phyloP scores from a whole-genome alignment of 1,140 invertebrate genomes.

The Zaprionus lachaisei region DNA sequence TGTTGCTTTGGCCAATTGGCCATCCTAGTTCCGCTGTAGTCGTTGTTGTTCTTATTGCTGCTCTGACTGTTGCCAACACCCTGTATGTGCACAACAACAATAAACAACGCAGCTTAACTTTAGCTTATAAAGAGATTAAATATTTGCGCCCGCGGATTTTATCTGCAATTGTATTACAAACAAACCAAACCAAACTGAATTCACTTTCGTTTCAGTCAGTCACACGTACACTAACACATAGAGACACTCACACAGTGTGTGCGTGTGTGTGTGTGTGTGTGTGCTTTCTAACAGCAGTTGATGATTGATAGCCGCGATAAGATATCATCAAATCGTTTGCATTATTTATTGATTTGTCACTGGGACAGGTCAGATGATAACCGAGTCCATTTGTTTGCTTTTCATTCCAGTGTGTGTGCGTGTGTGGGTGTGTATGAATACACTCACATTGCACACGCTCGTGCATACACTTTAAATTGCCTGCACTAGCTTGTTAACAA shows the following conservation, averaged over 20 bases:
- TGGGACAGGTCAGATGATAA: slow-evolving; percentile 39
- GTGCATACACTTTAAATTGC: slow-evolving; percentile 7
- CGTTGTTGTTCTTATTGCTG: not conserved
- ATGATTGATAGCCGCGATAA: slow-evolving; percentile 70
- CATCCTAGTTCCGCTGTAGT: not conserved
- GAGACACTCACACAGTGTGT: not conserved
- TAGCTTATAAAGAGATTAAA: slow-evolving; percentile 68
- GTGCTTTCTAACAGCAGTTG: slow-evolving; percentile 20
- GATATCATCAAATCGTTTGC: slow-evolving; percentile 57
- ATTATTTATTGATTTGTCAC: slow-evolving; percentile 52
- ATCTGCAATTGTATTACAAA: slow-evolving; percentile 37
- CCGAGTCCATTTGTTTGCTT: slow-evolving; percentile 26
- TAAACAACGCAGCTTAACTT: slow-evolving; percentile 34
- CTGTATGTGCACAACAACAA: slow-evolving; percentile 22
- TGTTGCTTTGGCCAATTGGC: slow-evolving; percentile 11
- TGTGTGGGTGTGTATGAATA: slow-evolving; percentile 5
- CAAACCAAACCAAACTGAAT: slow-evolving; percentile 28
- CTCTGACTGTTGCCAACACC: slow-evolving; percentile 7
- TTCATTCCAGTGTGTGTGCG: slow-evolving; percentile 9
- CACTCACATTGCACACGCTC: not conserved
- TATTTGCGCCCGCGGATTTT: slow-evolving; percentile 39
- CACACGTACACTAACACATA: not conserved
- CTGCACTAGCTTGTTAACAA: not conserved
- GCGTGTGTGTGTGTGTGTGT: not conserved
- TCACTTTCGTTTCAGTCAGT: slow-evolving; percentile 55